Percentiles rank a stretch among this genome's conserved stretches.
phyloP scores from a whole-genome alignment of 2,888 invertebrate species.

The Sinotaia quadrata region DNA sequence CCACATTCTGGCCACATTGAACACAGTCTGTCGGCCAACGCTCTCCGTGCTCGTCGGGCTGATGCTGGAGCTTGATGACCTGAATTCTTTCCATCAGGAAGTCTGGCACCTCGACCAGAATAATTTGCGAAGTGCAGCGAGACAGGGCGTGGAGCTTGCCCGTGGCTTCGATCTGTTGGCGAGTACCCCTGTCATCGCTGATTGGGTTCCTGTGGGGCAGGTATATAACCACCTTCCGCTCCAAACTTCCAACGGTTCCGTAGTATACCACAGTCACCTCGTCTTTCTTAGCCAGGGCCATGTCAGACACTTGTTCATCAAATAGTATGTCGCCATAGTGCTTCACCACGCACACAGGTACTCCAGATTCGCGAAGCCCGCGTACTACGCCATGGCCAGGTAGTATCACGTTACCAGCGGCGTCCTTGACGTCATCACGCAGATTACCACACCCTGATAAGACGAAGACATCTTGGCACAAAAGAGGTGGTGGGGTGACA shows the following conservation, averaged over 20 bases:
- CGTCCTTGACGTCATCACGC: not conserved
- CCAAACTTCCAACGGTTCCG: not conserved
- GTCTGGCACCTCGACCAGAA: not conserved
- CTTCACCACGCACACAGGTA: not conserved
- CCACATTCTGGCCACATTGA: too few relatives aligned
- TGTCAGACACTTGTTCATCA: not conserved
- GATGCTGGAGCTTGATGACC: too few relatives aligned
- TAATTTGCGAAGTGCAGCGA: not conserved
- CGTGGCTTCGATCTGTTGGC: not conserved
- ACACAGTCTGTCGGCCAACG: too few relatives aligned
- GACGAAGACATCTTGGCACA: not conserved
- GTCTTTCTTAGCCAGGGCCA: not conserved
- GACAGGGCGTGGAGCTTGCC: not conserved
- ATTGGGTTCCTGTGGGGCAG: too few relatives aligned
- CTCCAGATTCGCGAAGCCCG: not conserved
- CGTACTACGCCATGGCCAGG: not conserved
- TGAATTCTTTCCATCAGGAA: too few relatives aligned
- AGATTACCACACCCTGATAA: not conserved
- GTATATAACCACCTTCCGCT: not conserved
- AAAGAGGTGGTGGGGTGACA: not conserved
- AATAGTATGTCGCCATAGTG: not conserved
- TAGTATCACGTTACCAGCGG: not conserved
- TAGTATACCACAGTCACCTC: not conserved
- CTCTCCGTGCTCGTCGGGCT: too few relatives aligned
- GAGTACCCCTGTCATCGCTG: not conserved